Evolutionary conservation across 2,113 vertebrate species (phyloP), one percentile per base, ranked within the genome.

Genomic region (Peucedramus taeniatus): DNA sequence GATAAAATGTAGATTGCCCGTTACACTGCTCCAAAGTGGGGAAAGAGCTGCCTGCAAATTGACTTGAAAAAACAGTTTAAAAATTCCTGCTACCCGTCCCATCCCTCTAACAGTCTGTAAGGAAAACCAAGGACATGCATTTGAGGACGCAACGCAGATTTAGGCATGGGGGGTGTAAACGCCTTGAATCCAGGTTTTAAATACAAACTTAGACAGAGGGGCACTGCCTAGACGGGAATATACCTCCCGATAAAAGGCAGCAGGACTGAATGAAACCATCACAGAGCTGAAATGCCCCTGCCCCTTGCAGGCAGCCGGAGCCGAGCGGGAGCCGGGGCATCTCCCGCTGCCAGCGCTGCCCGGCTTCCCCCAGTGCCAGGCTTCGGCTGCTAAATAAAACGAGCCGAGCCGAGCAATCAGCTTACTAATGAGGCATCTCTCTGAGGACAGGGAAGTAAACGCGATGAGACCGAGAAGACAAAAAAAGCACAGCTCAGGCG

Each of bases 401-500:
- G 88, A 94, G 74, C 83, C 71, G 88, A 94, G 74, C 83, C 68
- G 17, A 96, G 87, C 80, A 96, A 96, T 83, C 88, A 94, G 96
- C 96, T 97, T 96, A 98, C 88, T 57, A 76, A 42, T 79, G 47
- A 77, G 88, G 42, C 76, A 80, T 71, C 90, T 92, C 86, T 96
- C 61, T 79, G 83, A 96, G 93, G 94, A 92, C 91, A 85, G 76
- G 50, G 75, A 68, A 60, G 87, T 44, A 93, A 96, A 95, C 77
- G 91, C 94, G 96, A 96, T 54, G 82, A 93, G 94, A 91, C 53
- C 88, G 56, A 76, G 84, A 88, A 77, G 94, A 95, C 94, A 88
- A 89, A 91, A 95, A 95, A 98, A 98, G 95, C 97, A 95, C 96
- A 97, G 97, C 94, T 97, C 97, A 96, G 96, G 92, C 82, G 97